Conservation (phyloP, 2,888 invertebrate genomes). For the Leucania comma region DNA sequence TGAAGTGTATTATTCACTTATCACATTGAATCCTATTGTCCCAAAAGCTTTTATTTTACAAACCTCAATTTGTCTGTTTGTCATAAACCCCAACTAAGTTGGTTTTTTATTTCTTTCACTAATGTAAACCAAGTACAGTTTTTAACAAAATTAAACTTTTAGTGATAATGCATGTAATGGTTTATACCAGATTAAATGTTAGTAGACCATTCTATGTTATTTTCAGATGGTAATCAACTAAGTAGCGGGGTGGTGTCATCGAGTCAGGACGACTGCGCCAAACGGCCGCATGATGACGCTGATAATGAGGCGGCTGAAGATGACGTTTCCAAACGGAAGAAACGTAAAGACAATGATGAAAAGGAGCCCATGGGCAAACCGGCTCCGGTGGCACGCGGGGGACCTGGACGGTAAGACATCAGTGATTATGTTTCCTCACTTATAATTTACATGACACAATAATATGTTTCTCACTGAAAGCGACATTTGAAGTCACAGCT, state of each 20-base stretch:
- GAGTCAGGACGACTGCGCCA: constrained; percentile 82
- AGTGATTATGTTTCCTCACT: neutral
- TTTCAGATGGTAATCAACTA: constrained; percentile 77
- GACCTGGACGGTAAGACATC: constrained; percentile 79
- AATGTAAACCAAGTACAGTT: neutral
- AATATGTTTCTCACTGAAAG: neutral
- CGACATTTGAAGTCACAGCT: neutral
- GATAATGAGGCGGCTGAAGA: constrained; percentile 91
- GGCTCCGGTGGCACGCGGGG: constrained; percentile 80
- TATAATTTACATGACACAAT: neutral
- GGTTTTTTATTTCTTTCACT: neutral
- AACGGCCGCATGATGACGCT: constrained; percentile 85
- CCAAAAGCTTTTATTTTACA: neutral
- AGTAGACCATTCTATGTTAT: constrained; percentile 14
- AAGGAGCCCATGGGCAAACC: constrained; percentile 90
- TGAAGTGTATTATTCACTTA: neutral
- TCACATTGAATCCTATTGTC: neutral
- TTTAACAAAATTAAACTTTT: neutral
- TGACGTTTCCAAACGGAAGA: constrained; percentile 93
- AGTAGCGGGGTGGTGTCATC: constrained; percentile 84
- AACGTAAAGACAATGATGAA: constrained; percentile 93
- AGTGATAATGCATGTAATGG: neutral
- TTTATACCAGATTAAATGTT: constrained; percentile 1
- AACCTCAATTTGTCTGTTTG: neutral
- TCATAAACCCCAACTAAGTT: neutral